Percentiles rank a stretch among this genome's conserved stretches.
phyloP scores from a whole-genome alignment of 2,797 vertebrate genomes.

The Acestrorhynchus altus region DNA sequence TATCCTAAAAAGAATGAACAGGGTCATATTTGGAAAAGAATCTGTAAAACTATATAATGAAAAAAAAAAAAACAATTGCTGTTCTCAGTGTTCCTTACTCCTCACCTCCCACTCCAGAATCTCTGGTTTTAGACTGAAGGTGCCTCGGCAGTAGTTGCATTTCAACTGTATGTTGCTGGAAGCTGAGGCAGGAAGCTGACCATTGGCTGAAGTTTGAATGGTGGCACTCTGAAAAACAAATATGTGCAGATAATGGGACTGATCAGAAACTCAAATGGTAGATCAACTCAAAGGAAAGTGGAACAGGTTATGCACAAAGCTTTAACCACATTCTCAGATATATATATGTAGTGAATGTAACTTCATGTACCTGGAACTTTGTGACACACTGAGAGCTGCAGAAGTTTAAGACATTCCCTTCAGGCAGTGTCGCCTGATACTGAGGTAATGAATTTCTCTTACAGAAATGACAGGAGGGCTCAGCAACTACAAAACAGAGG shows the following conservation, averaged over 20 bases:
- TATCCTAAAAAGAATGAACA: constrained; percentile 80
- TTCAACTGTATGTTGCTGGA: constrained; percentile 89
- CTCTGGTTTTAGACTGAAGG: constrained; percentile 93
- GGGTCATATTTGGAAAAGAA: not conserved
- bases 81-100: not conserved
- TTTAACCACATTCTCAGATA: not conserved
- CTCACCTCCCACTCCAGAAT: constrained; percentile 97
- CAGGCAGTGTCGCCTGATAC: constrained; percentile 95
- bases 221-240: constrained; percentile 76
- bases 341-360: no score
- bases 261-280: not conserved
- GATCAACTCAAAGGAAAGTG: not conserved
- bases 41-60: not conserved
- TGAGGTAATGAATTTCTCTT: constrained; percentile 96
- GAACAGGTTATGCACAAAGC: not conserved
- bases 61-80: not conserved
- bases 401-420: constrained; percentile 96
- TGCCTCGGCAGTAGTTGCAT: constrained; percentile 95
- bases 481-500: constrained; percentile 79
- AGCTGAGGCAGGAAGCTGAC: constrained; percentile 80
- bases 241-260: not conserved
- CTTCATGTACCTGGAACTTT: constrained; percentile 94
- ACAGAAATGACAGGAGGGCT: constrained; percentile 97
- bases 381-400: constrained; percentile 97
- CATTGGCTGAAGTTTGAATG: constrained; percentile 87